phyloP scores from a whole-genome alignment of 2,888 invertebrate species.

The Watsonalla binaria region DNA sequence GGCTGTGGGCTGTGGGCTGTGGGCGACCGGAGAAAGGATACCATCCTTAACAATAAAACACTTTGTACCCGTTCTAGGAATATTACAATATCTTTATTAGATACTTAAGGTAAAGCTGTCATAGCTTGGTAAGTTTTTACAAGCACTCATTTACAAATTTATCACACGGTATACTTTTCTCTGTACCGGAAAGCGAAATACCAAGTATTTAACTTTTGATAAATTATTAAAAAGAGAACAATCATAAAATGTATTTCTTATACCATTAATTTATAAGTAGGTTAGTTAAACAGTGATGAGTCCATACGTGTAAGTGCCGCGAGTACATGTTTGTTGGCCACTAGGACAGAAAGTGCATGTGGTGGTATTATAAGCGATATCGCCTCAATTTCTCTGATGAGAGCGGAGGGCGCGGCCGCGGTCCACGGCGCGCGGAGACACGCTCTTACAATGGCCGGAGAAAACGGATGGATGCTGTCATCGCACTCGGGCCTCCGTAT shows the following conservation, averaged over 20 bases:
- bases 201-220: too few species aligned
- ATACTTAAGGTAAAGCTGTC: too few species aligned
- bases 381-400: slow-evolving; percentile 63
- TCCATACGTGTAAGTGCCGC: slow-evolving; percentile 6
- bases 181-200: too few species aligned
- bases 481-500: slow-evolving; percentile 49
- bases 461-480: slow-evolving; percentile 71
- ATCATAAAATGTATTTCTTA: too few species aligned
- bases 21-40: slow-evolving; percentile 57
- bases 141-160: too few species aligned
- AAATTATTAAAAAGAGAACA: too few species aligned
- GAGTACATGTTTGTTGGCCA: slow-evolving; percentile 56
- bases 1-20: slow-evolving; percentile 27
- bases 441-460: slow-evolving; percentile 54
- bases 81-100: too few species aligned
- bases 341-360: slow-evolving; percentile 58
- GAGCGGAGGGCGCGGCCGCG: slow-evolving; percentile 27
- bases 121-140: too few species aligned
- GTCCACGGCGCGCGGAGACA: slow-evolving; percentile 11
- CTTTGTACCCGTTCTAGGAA: too few species aligned
- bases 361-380: slow-evolving; percentile 56
- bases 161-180: too few species aligned
- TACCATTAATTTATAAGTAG: too few species aligned
- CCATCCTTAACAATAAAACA: slow-evolving; percentile 30
- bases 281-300: slow-evolving; percentile 5